Percentiles rank a stretch among this genome's conserved stretches.
phyloP scores from a whole-genome alignment of 1,140 invertebrate species.

The Solen grandis region DNA sequence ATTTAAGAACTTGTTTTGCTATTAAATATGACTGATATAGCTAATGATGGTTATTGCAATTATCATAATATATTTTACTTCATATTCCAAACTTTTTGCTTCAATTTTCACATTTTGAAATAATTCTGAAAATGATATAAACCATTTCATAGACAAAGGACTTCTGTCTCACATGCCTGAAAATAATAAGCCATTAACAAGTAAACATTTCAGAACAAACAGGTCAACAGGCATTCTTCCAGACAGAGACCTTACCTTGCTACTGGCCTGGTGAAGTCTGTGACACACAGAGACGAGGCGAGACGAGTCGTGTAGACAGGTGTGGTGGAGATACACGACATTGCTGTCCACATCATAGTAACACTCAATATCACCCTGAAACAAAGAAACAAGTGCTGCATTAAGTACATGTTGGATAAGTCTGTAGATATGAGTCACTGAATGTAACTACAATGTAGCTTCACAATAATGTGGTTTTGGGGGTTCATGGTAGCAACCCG shows the following conservation, averaged over 20 bases:
- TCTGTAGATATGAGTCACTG: background rate
- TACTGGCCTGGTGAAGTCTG: constrained; percentile 77
- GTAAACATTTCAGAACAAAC: background rate
- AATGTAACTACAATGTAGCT: too few species aligned
- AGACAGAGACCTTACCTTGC: constrained; percentile 63
- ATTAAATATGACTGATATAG: background rate
- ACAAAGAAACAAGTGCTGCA: background rate
- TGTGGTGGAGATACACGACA: constrained; percentile 86
- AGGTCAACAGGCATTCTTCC: background rate
- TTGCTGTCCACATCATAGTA: constrained; percentile 85
- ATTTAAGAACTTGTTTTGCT: constrained; percentile 5
- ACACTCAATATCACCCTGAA: constrained; percentile 86
- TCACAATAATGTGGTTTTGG: too few species aligned
- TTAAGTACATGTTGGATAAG: background rate
- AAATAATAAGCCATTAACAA: background rate
- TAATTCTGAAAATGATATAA: background rate
- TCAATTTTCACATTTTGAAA: background rate
- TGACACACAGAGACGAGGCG: constrained; percentile 83
- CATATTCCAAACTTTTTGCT: background rate
- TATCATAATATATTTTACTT: background rate
- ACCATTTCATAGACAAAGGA: background rate
- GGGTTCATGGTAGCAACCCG: too few species aligned
- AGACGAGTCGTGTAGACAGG: constrained; percentile 85
- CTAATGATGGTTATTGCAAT: background rate
- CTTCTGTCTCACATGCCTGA: background rate